Conservation (phyloP, 1,140 invertebrate genomes). For the Adelges cooleyi region DNA sequence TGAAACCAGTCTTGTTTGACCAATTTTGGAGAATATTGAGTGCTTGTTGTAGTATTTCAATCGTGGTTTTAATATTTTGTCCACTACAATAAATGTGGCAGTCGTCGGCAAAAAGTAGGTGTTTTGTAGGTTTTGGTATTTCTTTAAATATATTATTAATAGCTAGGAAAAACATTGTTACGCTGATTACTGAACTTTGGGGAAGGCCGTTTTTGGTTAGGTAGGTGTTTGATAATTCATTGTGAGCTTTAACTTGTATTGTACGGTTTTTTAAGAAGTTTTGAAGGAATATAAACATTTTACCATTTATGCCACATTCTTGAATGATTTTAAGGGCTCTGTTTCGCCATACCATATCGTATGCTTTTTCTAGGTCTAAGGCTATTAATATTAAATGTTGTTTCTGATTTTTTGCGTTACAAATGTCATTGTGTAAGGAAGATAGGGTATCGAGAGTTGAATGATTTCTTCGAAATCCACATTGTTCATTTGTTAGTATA, state of each 20-base stretch:
- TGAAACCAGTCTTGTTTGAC: not conserved
- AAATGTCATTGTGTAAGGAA: not conserved
- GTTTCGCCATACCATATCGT: not conserved
- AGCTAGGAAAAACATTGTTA: not conserved
- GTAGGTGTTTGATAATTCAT: not conserved
- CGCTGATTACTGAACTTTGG: not conserved
- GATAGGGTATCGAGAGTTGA: not conserved
- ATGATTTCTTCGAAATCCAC: not conserved
- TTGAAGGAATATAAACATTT: not conserved
- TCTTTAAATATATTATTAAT: not conserved
- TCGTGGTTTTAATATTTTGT: not conserved
- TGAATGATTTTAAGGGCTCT: not conserved
- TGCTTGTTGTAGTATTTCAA: not conserved
- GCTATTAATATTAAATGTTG: not conserved
- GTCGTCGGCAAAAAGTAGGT: not conserved
- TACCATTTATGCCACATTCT: not conserved
- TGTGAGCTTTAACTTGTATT: not conserved
- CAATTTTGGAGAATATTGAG: not conserved
- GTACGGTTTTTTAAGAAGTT: not conserved
- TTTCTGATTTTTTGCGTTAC: not conserved
- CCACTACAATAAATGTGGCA: not conserved
- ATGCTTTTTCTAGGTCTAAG: not conserved
- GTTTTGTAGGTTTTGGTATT: not conserved
- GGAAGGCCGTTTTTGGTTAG: not conserved
- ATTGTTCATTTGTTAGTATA: not conserved